phyloP scores from a whole-genome alignment of 2,888 invertebrate species.

The Agrochola macilenta region DNA sequence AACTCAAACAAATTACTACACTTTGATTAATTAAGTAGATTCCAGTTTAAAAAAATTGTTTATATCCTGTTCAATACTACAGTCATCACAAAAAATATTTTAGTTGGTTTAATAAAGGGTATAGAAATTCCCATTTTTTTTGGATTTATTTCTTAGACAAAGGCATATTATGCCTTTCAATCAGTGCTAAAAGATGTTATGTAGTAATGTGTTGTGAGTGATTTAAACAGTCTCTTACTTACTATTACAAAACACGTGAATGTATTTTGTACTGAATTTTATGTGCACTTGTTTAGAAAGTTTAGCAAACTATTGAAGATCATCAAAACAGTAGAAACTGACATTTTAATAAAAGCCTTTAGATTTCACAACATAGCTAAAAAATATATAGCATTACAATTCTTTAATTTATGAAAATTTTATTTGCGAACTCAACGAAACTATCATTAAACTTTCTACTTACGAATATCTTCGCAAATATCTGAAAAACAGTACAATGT shows the following conservation, averaged over 20 bases:
- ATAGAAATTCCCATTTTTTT: neutral
- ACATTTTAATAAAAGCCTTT: neutral
- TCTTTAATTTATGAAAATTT: slow-evolving; percentile 22
- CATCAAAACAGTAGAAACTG: neutral
- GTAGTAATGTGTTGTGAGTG: neutral
- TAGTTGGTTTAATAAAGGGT: neutral
- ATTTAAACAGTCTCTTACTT: slow-evolving; percentile 3
- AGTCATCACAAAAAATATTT: neutral
- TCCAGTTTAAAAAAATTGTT: neutral
- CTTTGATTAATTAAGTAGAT: neutral
- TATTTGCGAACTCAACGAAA: slow-evolving; percentile 37
- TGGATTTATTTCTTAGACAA: neutral
- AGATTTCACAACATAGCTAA: slow-evolving; percentile 3
- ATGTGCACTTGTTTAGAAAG: slow-evolving; percentile 25
- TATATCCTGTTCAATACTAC: neutral
- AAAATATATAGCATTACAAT: neutral
- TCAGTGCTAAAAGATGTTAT: neutral
- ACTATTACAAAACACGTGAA: neutral
- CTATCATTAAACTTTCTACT: slow-evolving; percentile 54
- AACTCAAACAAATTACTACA: neutral
- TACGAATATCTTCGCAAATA: slow-evolving; percentile 10
- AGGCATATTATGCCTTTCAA: neutral
- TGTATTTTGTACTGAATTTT: neutral
- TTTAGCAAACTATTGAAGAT: slow-evolving; percentile 22
- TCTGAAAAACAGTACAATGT: neutral